Conservation (phyloP, 2,888 invertebrate genomes). For the Polydrusus cervinus region DNA sequence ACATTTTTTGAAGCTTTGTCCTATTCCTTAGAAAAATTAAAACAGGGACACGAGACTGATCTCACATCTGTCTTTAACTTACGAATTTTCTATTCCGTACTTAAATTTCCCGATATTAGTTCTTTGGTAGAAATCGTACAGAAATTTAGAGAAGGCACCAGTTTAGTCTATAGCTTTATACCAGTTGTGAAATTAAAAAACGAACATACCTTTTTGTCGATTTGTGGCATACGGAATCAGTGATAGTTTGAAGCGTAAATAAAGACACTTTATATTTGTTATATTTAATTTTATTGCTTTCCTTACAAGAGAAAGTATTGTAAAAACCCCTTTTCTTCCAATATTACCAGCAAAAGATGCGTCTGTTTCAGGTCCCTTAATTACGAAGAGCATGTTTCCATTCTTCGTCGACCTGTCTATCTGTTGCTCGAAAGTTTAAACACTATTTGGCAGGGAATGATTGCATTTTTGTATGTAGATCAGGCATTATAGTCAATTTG, state of each 20-base stretch:
- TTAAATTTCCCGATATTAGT: conserved; percentile 38
- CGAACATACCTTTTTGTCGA: conserved; percentile 87
- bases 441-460: too few relatives aligned
- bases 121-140: conserved; percentile 34
- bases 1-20: conserved; percentile 75
- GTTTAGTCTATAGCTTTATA: conserved; percentile 82
- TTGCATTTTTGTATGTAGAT: too few relatives aligned
- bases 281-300: conserved; percentile 10
- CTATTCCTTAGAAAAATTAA: conserved; percentile 73
- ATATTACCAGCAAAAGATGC: too few relatives aligned
- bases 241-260: conserved; percentile 61
- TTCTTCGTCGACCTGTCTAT: too few relatives aligned
- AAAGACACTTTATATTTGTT: conserved; percentile 26
- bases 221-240: conserved; percentile 86
- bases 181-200: conserved; percentile 88
- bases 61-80: conserved; percentile 80
- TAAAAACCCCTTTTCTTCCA: too few relatives aligned
- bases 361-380: too few relatives aligned
- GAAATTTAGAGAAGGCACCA: conserved; percentile 65
- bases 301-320: too few relatives aligned
- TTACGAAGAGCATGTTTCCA: too few relatives aligned
- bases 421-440: too few relatives aligned
- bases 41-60: conserved; percentile 73
- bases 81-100: conserved; percentile 85
- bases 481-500: too few relatives aligned